Evolutionary conservation across 2,113 vertebrate genomes (phyloP), one percentile per base, ranked within the genome.

Genomic region (Erythrolamprus reginae): DNA sequence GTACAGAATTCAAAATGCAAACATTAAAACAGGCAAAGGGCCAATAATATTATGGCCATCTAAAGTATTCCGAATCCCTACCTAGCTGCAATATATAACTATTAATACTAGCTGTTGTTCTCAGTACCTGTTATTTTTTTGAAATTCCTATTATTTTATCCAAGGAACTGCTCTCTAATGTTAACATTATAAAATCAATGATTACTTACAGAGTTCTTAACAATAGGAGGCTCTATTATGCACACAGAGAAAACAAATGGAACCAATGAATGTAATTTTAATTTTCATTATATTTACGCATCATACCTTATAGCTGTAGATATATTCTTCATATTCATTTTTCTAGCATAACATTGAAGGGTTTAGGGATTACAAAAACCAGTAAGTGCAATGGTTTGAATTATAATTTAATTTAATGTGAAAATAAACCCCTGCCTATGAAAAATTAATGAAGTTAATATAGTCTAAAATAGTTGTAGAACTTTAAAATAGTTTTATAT

Each of bases 191-290:
- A 91, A 95, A 96, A 95, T 95, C 93, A 96, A 92, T 95, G 93
- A 94, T 97, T 96, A 96, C 94, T 96, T 96, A 96, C 89, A 95
- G 92, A 96, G 93, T 96, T 93, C 94, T 92, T 92, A 95, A 93
- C 93, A 95, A 95, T 94, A 70, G 88, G 93, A 95, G 93, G 95
- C 89, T 83, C 61, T 83, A 94, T 95, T 96, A 95, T 94, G 85
- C 92, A 95, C 91, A 92, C 93, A 96, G 93, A 94, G 94, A 95
- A 96, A 96, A 96, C 92, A 95, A 96, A 95, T 93, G 61, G 90
- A 94, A 89, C 86, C 90, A 95, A 95, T 95, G 95, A 94, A 94
- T 96, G 95, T 96, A 96, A 94, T 96, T 96, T 95, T 94, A 92
- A 90, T 95, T 96, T 96, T 95, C 92, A 95, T 96, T 96, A 94